Base-by-base conservation (phyloP, 2,113 vertebrate species). In the Ceyx cyanopectus region DNA sequence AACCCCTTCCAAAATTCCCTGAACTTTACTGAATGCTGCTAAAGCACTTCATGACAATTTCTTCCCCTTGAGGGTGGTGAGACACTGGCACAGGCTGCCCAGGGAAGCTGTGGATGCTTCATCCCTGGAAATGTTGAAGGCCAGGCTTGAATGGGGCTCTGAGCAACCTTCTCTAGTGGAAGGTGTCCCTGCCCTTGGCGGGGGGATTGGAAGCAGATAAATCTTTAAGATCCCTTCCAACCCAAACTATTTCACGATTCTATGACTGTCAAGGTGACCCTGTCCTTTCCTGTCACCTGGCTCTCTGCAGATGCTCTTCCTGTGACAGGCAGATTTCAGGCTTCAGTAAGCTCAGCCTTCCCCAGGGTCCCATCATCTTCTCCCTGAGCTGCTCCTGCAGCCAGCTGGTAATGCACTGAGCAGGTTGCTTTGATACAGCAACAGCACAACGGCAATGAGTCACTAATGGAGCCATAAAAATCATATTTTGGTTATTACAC, bases 371-470 rank as follows among this genome's bases (percentile, higher is more conserved):
- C 4, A 0, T 8, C 18, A 9, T 62, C 45, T 41, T 73, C 68
- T 23, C 67, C 19, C 41, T 22, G 46, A 10, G 5, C 29, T 63
- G 22, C 14, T 22, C 15, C 24, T 40, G 61, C 40, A 85, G 43
- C 12, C 37, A 80, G 26, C 10, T 27, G 30, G 23, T 6, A 40
- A 61, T 7, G 22, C 0, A 0, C 75, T 73, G 27, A 41, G 60
- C 82, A 85, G 29, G 5, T 17, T 86, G 46, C 81, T 69, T n/a
- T 13, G 37, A 22, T 37, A 62, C 19, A 67, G 53, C 50, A 72
- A 53, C 22, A 68, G 34, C 5, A 12, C 3, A 13, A 65, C 30
- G 17, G 70, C 23, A 89, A n/a, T 1, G 3, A 87, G 41, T 53
- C 48, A 68, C 15, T 57, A 41, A 61, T 15, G 10, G 23, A 91